Base-by-base conservation (phyloP, 2,888 invertebrate species). In the Strigamia maritima region DNA sequence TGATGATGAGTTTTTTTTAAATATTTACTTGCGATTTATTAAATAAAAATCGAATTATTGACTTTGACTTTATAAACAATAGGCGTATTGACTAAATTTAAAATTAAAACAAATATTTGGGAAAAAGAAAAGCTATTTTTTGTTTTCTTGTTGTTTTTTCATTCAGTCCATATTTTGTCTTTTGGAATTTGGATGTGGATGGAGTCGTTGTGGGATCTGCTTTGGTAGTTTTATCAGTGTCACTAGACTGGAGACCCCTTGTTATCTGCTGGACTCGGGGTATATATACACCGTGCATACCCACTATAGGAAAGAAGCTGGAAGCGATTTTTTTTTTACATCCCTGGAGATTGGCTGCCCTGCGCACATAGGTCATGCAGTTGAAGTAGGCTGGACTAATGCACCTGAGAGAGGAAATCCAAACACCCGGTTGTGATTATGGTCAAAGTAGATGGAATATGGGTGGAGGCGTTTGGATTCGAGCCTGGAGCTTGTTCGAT, bases 381-480 rank as follows among this genome's bases (percentile, higher is more conserved):
- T 28, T 14, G 24, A 60, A 22, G 22, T 14, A 22, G 60, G 70
- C 26, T 70, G 70, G 70, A 70, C 70, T 70, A 70, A 70, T 70
- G 70, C 70, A 70, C 70, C 70, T 70, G 70, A 70, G 70, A 70
- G 70, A 70, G 70, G 28, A 28, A 70, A 26, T 70, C 70, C 70
- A 70, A 70, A 70, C 70, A 70, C 28, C 70, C 70, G 70, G 12
- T 70, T 70, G 70, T 28, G 70, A 70, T 70, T 70, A 28, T 26
- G 26, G 26, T 70, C 70, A 70, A 70, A 70, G 70, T 70, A 70
- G 70, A 70, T 54, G 54, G 70, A 70, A 70, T 14, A 14, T 70
- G 70, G 70, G 60, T 70, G 28, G 70, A 28, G 70, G n/a, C 70
- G 70, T 28, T 70, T 14, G 70, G 24, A 26, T 28, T 70, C 70